phyloP scores from a whole-genome alignment of 92 coral and sea anemone genomes.

The Zoanthus sociatus region DNA sequence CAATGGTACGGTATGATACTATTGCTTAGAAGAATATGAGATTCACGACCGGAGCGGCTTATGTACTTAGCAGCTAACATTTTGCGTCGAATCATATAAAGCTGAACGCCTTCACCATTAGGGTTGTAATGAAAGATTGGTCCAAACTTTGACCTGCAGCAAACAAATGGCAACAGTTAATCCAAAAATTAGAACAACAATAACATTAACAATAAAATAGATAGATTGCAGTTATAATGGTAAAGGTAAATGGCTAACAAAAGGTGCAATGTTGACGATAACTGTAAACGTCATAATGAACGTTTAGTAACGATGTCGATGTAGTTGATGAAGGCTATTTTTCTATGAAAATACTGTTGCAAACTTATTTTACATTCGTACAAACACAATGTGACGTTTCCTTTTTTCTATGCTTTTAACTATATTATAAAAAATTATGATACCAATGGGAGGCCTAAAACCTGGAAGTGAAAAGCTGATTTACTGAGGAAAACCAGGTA shows the following conservation, averaged over 20 bases:
- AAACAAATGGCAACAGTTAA: background rate
- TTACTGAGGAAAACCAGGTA: no score
- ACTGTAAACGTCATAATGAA: no score
- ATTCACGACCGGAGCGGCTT: constrained; percentile 73
- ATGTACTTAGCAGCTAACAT: constrained; percentile 70
- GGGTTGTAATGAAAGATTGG: constrained; percentile 88
- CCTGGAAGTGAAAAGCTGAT: no score
- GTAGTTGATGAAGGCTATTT: background rate
- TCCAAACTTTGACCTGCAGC: constrained; percentile 51
- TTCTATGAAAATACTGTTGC: no score
- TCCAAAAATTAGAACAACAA: background rate
- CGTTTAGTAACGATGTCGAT: background rate
- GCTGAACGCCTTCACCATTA: constrained; percentile 81
- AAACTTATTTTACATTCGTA: no score
- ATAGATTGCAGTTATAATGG: background rate
- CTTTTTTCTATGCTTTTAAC: no score
- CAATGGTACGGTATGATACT: constrained; percentile 64
- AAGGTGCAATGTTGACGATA: no score
- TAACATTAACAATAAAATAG: background rate
- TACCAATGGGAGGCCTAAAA: no score
- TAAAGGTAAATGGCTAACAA: background rate
- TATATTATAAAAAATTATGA: no score
- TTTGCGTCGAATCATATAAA: constrained; percentile 70
- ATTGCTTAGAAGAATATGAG: constrained; percentile 58
- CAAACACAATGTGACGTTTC: no score